A percentile compares a stretch with the other conserved stretches of the same genome.
Conservation (phyloP, 2,888 invertebrate genomes). For the Eilema sororculum region DNA sequence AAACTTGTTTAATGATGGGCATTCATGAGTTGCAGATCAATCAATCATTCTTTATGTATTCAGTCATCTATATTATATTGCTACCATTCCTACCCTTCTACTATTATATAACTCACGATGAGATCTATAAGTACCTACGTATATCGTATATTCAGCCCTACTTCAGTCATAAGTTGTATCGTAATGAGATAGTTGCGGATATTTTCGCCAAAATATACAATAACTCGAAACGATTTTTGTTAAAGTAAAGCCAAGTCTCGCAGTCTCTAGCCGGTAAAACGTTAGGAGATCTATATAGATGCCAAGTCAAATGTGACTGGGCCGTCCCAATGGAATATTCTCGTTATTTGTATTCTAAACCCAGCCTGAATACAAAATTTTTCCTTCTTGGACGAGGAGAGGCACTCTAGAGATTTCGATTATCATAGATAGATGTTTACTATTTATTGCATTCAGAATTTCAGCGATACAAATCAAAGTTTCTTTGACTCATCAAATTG, state of each 20-base stretch:
- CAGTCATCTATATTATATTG: conserved; percentile 8
- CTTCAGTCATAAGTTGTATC: conserved; percentile 8
- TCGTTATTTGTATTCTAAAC: conserved; percentile 16
- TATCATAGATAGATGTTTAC: background rate
- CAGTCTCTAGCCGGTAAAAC: conserved; percentile 1
- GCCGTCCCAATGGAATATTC: conserved; percentile 15
- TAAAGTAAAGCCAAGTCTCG: conserved; percentile 15
- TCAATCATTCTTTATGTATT: conserved; percentile 6
- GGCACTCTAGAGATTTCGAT: conserved; percentile 10
- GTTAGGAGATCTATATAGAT: conserved; percentile 9
- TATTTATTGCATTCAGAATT: background rate
- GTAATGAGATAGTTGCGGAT: conserved; percentile 45
- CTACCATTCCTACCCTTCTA: background rate
- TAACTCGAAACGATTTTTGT: background rate
- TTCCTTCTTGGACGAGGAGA: background rate
- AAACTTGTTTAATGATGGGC: too few species aligned
- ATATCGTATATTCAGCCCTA: background rate
- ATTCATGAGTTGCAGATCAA: background rate
- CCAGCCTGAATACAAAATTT: conserved; percentile 7
- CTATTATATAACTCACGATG: conserved; percentile 4
- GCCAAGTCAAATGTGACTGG: conserved; percentile 12
- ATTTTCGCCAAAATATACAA: conserved; percentile 25
- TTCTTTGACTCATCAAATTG: background rate
- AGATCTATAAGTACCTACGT: background rate
- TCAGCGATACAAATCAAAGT: background rate